Conservation (phyloP, 2,113 vertebrate species). For the Ictalurus furcatus region DNA sequence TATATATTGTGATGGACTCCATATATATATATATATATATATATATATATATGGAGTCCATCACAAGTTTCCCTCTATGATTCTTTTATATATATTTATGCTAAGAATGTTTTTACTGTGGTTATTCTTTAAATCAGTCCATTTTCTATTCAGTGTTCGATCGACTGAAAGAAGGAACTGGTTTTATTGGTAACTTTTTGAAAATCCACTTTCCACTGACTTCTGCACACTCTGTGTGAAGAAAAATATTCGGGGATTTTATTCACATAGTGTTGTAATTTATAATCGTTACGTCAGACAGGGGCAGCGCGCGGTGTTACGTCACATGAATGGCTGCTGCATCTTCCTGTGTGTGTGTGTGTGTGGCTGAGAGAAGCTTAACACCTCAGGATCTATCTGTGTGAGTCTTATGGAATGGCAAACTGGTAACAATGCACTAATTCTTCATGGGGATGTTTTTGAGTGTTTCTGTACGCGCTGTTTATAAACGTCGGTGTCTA, state of each 20-base stretch:
- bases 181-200: background rate
- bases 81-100: background rate
- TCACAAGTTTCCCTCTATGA: background rate
- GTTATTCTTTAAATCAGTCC: background rate
- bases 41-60: background rate
- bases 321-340: slow-evolving; percentile 62
- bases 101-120: background rate
- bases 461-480: background rate
- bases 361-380: slow-evolving; percentile 43
- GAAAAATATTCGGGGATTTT: too few relatives aligned
- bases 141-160: background rate
- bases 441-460: slow-evolving; percentile 34
- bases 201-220: background rate
- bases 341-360: slow-evolving; percentile 47
- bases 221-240: background rate
- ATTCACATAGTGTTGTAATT: background rate
- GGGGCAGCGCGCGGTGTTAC: slow-evolving; percentile 51
- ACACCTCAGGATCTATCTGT: slow-evolving; percentile 50
- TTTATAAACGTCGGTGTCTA: slow-evolving; percentile 7
- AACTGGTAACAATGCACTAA: slow-evolving; percentile 61
- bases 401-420: slow-evolving; percentile 30
- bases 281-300: slow-evolving; percentile 49
- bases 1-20: too few relatives aligned
- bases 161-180: background rate
- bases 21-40: too few relatives aligned